phyloP scores from a whole-genome alignment of 2,113 vertebrate species.

The Chloropsis hardwickii region DNA sequence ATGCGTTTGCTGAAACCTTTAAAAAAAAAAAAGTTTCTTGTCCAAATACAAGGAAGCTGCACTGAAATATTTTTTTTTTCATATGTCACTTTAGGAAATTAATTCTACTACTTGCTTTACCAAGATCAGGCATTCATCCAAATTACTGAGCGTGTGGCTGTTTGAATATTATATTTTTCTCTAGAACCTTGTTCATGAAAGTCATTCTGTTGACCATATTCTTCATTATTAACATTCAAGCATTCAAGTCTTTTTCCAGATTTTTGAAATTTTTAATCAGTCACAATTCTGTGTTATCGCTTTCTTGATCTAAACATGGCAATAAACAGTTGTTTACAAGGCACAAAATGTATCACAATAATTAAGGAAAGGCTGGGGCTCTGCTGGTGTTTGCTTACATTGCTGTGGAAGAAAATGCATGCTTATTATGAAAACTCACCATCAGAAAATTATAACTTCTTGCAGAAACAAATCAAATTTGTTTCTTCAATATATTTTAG shows the following conservation, averaged over 20 bases:
- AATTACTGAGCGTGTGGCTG: neutral
- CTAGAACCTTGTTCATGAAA: neutral
- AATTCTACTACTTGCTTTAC: neutral
- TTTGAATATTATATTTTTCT: neutral
- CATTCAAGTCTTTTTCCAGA: too few relatives aligned
- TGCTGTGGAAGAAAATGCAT: neutral
- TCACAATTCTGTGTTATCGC: neutral
- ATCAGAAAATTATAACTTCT: neutral
- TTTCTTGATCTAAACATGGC: neutral
- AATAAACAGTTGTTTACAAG: neutral
- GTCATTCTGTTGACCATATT: neutral
- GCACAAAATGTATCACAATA: neutral
- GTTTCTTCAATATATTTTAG: neutral
- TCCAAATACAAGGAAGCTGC: neutral
- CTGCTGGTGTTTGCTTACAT: neutral
- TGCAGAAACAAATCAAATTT: neutral
- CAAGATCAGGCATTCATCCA: neutral
- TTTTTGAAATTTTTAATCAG: neutral
- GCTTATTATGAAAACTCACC: neutral
- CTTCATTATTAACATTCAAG: neutral
- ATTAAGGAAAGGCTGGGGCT: neutral
- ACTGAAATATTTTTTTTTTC: neutral
- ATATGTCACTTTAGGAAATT: neutral
- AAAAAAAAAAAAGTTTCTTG: neutral
- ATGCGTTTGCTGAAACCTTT: neutral